Base-by-base conservation (phyloP, 1,140 invertebrate species). In the Doryteuthis pealeii region DNA sequence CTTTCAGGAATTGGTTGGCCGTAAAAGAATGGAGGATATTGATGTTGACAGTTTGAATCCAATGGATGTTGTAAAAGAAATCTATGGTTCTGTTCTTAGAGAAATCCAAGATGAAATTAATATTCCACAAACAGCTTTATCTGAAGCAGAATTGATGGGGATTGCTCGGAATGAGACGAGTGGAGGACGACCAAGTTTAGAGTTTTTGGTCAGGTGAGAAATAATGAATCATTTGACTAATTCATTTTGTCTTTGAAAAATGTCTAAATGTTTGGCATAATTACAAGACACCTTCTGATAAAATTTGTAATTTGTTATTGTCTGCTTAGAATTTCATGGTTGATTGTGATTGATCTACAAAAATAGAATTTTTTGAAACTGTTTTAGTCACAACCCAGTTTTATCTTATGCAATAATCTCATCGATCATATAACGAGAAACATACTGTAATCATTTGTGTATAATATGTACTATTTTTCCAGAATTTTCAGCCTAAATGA, bases 51-150 rank as follows among this genome's bases (percentile, higher is more conserved):
- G 65, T 28, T 70, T 87, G 49, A 54, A 71, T 32, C 58, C 79
- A 43, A 72, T 76, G 15, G 78, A 71, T 45, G 82, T 88, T n/a
- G 74, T 81, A 15, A 62, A 81, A 49, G 88, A 89, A 80, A 81
- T 88, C 58, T 89, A 87, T 82, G 72, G 84, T 68, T 89, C 88
- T 3, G 83, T 87, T 30, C 45, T 86, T 1, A 72, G 83, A 71
- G 88, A 89, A 78, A 78, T 88, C 8, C 76, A 78, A 66, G 87
- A 88, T 82, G 88, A 88, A 80, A 83, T 88, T 0, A 88, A 88
- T 74, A 82, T 89, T 73, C 84, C 86, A 49, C 10, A 18, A 30
- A 26, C 72, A 12, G 71, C 40, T 45, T 74, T 89, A 2, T 76
- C 77, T 14, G 71, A 77, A 15, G 86, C 87, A 45, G n/a, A 80